These are phyloP conservation scores for Lochmaea capreae DNA, from an alignment of 2,888 invertebrate species.

Conservation along the genomic window DNA sequence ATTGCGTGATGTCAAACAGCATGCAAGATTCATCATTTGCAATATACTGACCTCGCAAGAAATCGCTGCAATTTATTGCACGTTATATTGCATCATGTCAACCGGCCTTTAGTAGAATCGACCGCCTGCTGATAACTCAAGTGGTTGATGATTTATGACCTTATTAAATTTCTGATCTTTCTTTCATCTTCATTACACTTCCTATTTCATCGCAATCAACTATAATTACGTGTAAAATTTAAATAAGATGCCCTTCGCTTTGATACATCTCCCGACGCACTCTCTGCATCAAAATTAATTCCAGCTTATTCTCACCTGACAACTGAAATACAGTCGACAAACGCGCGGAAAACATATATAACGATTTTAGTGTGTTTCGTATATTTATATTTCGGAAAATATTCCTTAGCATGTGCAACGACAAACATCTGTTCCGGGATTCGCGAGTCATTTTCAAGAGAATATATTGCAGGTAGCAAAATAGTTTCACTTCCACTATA, in stretches of 20 bases:
- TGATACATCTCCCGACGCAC: background rate
- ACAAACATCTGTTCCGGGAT: conserved; percentile 34
- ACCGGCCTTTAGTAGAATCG: no score
- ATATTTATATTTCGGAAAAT: conserved; percentile 30
- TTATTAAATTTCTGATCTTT: no score
- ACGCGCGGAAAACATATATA: conserved; percentile 10
- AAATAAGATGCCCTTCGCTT: background rate
- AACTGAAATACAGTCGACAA: conserved; percentile 9
- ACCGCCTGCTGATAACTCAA: no score
- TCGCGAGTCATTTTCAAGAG: conserved; percentile 23
- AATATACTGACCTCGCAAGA: no score
- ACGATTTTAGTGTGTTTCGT: conserved; percentile 7
- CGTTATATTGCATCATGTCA: no score
- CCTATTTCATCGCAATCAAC: no score
- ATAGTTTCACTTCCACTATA: conserved; percentile 20
- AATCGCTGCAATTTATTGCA: no score
- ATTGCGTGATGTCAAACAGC: no score
- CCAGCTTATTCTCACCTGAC: conserved; percentile 3
- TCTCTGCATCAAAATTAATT: background rate
- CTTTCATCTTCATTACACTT: no score
- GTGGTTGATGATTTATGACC: no score
- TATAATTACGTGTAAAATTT: background rate
- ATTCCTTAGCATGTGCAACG: conserved; percentile 28
- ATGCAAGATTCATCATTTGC: no score
- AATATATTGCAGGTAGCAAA: conserved; percentile 22